Base-by-base conservation (phyloP, 2,888 invertebrate species). In the Cerceris rybyensis region DNA sequence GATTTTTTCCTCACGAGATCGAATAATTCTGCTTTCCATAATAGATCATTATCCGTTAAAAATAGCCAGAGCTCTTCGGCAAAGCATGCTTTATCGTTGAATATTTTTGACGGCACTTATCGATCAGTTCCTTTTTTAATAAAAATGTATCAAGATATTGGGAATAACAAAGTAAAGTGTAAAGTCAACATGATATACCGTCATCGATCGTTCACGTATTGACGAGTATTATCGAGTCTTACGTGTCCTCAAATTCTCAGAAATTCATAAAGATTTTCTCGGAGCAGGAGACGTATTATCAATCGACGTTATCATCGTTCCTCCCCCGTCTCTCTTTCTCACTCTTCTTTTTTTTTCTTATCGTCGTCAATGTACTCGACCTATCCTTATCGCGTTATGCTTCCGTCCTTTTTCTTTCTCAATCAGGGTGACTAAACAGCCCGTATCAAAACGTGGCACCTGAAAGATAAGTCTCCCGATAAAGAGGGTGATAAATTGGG, bases 391-490 rank as follows among this genome's bases (percentile, higher is more conserved):
- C 81, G 11, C 42, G n/a, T 8, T 64, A 16, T 64, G 58, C 63
- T 63, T 75, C 75, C 75, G 78, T 72, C 70, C 70, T 70, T 70
- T 67, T 60, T 54, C 39, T 28, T 58, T 50, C 13, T 59, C 55
- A 65, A 72, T 74, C 66, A 54, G 41, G 67, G 65, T 82, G 82
- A 82, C 82, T 82, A 82, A 82, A 82, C 75, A 69, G 42, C 43
- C 49, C 59, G 49, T 82, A 79, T 76, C 82, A 60, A 28, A 64
- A 60, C 52, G 13, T 55, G 67, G 73, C 82, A 82, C 82, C 79
- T 71, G 82, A 78, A 73, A 17, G 82, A 82, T 82, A 82, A 82
- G 67, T 50, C 54, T 49, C 61, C 28, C 55, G 81, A 81, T 81
- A 81, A 81, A 70, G 65, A 7, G 16, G 42, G 17, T 57, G 78